Conservation (phyloP, 2,797 vertebrate species). For the Hafferia zeledoni region DNA sequence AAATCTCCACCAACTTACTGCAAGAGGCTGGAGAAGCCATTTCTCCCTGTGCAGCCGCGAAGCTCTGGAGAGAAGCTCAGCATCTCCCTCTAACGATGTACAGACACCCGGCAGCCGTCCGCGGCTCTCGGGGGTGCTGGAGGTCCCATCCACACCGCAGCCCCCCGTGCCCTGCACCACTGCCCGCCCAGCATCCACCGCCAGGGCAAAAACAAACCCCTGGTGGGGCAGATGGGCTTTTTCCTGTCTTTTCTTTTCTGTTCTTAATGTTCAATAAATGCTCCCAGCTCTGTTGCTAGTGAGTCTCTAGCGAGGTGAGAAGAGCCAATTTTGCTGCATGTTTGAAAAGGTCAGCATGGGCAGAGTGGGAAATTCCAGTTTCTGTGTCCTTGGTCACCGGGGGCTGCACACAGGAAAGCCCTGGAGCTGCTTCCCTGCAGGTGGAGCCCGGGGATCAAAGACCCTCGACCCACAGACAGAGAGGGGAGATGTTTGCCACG, state of each 20-base stretch:
- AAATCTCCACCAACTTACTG: rapidly evolving
- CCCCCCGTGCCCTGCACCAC: not conserved
- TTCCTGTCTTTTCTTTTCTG: not conserved
- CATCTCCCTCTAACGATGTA: constrained; percentile 31
- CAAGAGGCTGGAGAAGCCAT: not conserved
- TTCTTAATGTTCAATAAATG: not conserved
- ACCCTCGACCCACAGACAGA: rapidly evolving
- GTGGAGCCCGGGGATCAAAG: rapidly evolving
- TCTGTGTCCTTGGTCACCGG: rapidly evolving
- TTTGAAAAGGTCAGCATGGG: constrained; percentile 1
- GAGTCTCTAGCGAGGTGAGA: not conserved
- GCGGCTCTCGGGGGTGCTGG: not conserved
- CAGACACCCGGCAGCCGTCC: not conserved
- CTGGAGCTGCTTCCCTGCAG: not conserved
- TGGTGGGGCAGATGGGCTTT: rapidly evolving
- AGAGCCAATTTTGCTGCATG: not conserved
- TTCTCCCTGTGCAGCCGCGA: not conserved
- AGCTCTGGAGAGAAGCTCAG: constrained; percentile 12
- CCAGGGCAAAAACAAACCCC: not conserved
- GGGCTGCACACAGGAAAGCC: not conserved
- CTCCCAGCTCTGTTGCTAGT: rapidly evolving
- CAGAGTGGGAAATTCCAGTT: not conserved
- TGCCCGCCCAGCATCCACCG: rapidly evolving
- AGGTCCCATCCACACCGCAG: rapidly evolving
- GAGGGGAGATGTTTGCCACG: rapidly evolving